A percentile compares a stretch with the other conserved stretches of the same genome.
Evolutionary conservation across 2,888 invertebrate genomes (phyloP).

Genomic region (Amiota communis): DNA sequence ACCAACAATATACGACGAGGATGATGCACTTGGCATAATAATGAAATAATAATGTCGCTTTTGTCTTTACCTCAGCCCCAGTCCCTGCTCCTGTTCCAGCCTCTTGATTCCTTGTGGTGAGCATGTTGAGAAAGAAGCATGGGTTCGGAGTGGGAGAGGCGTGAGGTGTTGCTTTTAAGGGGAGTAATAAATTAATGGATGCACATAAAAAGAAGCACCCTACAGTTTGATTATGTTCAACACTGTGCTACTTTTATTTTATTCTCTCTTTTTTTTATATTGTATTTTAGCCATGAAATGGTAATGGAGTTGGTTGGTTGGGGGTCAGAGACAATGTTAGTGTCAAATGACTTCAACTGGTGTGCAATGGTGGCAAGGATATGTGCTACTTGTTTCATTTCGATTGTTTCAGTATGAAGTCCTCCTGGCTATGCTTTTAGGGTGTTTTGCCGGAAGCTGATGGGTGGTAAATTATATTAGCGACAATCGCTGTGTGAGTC

Average conservation of each 20-base stretch:
- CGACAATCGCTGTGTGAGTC: conserved; percentile 5
- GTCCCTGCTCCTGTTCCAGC: no score
- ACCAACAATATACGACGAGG: background rate
- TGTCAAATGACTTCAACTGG: conserved; percentile 29
- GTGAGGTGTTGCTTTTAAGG: conserved; percentile 45
- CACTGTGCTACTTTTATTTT: conserved; percentile 36
- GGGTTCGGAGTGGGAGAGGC: conserved; percentile 39
- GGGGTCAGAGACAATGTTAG: conserved; percentile 18
- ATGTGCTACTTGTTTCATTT: background rate
- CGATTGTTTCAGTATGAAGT: no score
- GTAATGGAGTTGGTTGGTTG: no score
- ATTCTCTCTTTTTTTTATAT: background rate
- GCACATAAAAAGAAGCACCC: conserved; percentile 57
- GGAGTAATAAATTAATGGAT: conserved; percentile 63
- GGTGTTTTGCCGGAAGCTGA: conserved; percentile 18
- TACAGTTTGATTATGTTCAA: conserved; percentile 54
- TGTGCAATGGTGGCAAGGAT: background rate
- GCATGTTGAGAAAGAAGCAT: background rate
- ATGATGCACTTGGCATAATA: conserved; percentile 64
- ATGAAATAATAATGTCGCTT: conserved; percentile 66
- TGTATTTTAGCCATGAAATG: conserved; percentile 2
- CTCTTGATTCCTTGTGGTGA: background rate
- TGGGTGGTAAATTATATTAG: conserved; percentile 39
- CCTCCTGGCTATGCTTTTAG: background rate
- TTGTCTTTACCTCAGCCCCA: conserved; percentile 34